Evolutionary conservation across 2,113 vertebrate genomes (phyloP), one percentile per base, ranked within the genome.

Genomic region (Sphyrna mokarran): DNA sequence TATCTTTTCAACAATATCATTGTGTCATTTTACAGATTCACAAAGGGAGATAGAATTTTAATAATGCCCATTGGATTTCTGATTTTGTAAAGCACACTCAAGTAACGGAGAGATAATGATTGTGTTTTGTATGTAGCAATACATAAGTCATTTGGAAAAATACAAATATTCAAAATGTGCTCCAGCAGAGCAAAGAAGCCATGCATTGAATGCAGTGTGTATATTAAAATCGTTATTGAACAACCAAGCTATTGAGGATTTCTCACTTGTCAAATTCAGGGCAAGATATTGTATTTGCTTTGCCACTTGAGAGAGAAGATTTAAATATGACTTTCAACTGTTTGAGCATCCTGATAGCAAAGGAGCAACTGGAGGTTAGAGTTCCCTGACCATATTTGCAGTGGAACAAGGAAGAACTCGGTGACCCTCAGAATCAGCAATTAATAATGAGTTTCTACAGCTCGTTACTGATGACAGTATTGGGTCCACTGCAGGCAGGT

Each of bases 251-350:
- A 37, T 6, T 68, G 63, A 68, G 90, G 63, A 68, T 69, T 69
- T 68, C 63, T 93, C 90, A 22, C 61, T 63, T 68, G 61, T 68
- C 63, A 94, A 94, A 94, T 94, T 66, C 90, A 94, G 37, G 18
- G n/a, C n/a, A 40, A 94, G 22, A 20, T 22, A 68, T 94, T 94
- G n/a, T 23, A 22, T 7, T 18, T 94, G 58, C 2, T 43, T 86
- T 86, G 85, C 43, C 85, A 86, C 20, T 43, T 40, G 40, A 86
- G 83, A 85, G 37, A 54, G 43, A 58, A 23, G 23, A 94, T 68
- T 94, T 68, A 40, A 68, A 61, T 94, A n/a, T 68, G 61, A 40
- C n/a, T 68, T 37, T 94, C 63, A 94, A 68, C 14, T 63, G 58
- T n/a, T 18, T 89, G 54, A 89, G 48, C 86, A 94, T 22, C n/a